Evolutionary conservation across 2,797 vertebrate species (phyloP), one percentile per base, ranked within the genome.

Genomic region (Sebastes jordani): DNA sequence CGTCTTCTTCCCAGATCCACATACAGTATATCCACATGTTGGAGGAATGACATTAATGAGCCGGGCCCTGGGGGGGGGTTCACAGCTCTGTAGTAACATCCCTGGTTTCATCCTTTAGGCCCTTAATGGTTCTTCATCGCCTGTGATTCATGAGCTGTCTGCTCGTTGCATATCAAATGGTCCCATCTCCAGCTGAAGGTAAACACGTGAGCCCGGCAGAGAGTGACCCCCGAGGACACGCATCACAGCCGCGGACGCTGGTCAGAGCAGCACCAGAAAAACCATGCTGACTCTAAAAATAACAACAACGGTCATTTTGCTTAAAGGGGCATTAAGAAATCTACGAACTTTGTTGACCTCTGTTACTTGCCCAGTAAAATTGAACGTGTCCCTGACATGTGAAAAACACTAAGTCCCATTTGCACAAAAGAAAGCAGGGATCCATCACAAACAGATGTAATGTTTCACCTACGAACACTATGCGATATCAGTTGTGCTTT

Each of bases 91-190:
- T 18, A 1, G 55, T 2, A 69, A 67, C 46, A 7, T 80, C 76
- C 65, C 61, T 14, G 65, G 67, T 42, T 73, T 77, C 74, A 38
- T 61, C 83, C 86, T 67, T 46, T 70, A n/a, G 60, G 75, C 68
- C 38, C 23, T 62, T 54, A 68, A 80, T 68, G 70, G 49, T 38
- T 81, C 80, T 59, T 66, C 73, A 13, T 29, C 4, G 38, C 69
- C 61, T 61, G 59, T 88, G 82, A 93, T 87, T 93, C 86, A 91
- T 81, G 73, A 80, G 71, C 89, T 84, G 78, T 89, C 89, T 2
- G 61, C 67, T 90, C 13, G 4, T 13, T 59, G 76, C 30, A 76
- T 60, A 67, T 93, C 86, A 88, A 30, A 42, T 11, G 8, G 18
- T 52, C 59, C 34, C 63, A 23, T 84, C 75, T 80, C 58, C 76